Evolutionary conservation across 92 coral and sea anemone genomes (phyloP).

Genomic region (Phymanthus crucifer): DNA sequence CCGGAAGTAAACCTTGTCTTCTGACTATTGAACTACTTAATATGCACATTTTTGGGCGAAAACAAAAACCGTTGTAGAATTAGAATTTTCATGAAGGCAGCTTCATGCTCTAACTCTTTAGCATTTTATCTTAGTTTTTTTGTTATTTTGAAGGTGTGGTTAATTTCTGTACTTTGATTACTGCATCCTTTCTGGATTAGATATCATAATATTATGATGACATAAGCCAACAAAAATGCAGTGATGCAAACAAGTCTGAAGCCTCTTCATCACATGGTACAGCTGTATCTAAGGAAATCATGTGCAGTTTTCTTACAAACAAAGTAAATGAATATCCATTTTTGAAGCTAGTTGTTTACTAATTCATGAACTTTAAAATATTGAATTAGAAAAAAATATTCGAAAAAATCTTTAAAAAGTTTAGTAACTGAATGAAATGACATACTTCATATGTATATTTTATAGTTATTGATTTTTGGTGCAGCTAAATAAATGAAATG

Average conservation of each 20-base stretch:
- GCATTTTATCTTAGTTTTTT: neutral
- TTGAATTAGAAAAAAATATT: too few relatives aligned
- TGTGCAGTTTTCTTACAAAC: too few relatives aligned
- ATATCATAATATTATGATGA: neutral
- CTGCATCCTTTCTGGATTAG: neutral
- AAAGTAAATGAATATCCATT: too few relatives aligned
- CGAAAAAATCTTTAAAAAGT: too few relatives aligned
- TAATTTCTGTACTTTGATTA: neutral
- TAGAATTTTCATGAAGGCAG: too few relatives aligned
- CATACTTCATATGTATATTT: too few relatives aligned
- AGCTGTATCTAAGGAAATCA: neutral
- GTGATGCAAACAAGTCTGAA: neutral
- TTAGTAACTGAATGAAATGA: too few relatives aligned
- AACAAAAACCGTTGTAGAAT: neutral
- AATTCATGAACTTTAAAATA: too few relatives aligned
- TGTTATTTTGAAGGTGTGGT: neutral
- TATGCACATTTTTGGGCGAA: neutral
- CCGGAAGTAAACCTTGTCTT: conserved; percentile 32
- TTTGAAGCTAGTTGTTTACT: too few relatives aligned
- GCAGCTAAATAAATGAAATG: neutral
- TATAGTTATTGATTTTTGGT: neutral
- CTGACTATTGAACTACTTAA: neutral
- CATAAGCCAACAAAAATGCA: neutral
- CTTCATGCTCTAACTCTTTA: conserved; percentile 5
- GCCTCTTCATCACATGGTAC: neutral